Percentiles rank a stretch among this genome's conserved stretches.
phyloP scores from a whole-genome alignment of 35 echinoderm and acorn worm genomes.

The Diadema setosum region DNA sequence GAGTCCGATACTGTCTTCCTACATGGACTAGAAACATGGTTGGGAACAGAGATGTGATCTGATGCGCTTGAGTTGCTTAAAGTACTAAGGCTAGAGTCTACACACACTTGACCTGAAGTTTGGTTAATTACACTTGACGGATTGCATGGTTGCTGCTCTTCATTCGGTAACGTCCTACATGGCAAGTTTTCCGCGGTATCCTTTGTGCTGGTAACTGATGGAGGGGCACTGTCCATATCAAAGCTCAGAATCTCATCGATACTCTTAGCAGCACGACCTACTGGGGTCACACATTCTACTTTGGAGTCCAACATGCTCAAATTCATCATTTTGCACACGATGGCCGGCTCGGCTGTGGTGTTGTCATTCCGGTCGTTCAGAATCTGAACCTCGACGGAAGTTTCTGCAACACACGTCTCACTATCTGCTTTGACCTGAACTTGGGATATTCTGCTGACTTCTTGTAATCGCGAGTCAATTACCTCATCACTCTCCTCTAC shows the following conservation, averaged over 20 bases:
- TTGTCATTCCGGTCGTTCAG: background rate
- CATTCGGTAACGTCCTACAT: no score
- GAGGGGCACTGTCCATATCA: no score
- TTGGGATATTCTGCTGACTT: background rate
- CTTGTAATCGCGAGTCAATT: background rate
- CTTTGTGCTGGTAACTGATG: no score
- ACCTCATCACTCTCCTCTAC: background rate
- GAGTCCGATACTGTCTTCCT: background rate
- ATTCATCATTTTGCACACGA: constrained; percentile 26
- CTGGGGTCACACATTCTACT: constrained; percentile 26
- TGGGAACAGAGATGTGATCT: no score
- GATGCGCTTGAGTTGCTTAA: no score
- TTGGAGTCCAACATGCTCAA: background rate
- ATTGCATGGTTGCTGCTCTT: no score
- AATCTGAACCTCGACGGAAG: background rate
- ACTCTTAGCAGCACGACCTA: background rate
- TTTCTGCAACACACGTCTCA: background rate
- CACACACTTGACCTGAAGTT: no score
- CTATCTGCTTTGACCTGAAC: background rate
- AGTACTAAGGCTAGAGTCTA: no score
- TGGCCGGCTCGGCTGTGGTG: background rate
- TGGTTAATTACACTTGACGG: no score
- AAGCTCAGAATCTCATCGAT: background rate
- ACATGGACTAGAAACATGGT: background rate
- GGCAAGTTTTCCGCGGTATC: no score